Evolutionary conservation across 2,888 invertebrate genomes (phyloP).

Genomic region (Trissoscelio sp.): DNA sequence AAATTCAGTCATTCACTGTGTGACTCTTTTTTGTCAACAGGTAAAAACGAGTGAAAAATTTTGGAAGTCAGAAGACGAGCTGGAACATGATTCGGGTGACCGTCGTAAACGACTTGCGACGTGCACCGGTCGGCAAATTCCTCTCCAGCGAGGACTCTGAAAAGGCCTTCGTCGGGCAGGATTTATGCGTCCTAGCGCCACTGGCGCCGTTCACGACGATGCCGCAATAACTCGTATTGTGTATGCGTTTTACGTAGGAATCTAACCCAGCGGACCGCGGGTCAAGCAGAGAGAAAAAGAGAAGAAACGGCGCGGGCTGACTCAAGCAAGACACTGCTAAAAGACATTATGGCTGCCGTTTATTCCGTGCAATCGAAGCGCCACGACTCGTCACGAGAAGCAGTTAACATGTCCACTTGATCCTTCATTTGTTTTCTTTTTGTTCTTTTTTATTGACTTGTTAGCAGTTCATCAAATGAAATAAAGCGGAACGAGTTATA

Average conservation of each 20-base stretch:
- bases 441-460: slow-evolving; percentile 49
- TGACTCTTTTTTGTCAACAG: background rate
- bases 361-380: slow-evolving; percentile 75
- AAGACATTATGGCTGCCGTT: slow-evolving; percentile 68
- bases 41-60: slow-evolving; percentile 12
- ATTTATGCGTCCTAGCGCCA: slow-evolving; percentile 81
- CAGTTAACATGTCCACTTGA: slow-evolving; percentile 64
- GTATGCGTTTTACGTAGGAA: slow-evolving; percentile 81
- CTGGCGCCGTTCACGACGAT: slow-evolving; percentile 79
- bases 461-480: slow-evolving; percentile 11
- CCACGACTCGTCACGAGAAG: slow-evolving; percentile 67
- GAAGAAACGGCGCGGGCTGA: slow-evolving; percentile 65
- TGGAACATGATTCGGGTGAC: background rate
- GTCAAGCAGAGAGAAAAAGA: slow-evolving; percentile 79
- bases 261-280: slow-evolving; percentile 82
- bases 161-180: slow-evolving; percentile 70
- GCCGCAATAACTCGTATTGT: slow-evolving; percentile 83
- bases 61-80: slow-evolving; percentile 6
- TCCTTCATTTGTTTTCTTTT: slow-evolving; percentile 57
- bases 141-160: slow-evolving; percentile 43
- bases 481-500: background rate
- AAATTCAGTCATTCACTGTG: background rate
- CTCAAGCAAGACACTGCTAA: slow-evolving; percentile 57
- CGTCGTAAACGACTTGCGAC: slow-evolving; percentile 36
- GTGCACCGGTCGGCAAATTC: slow-evolving; percentile 71